Evolutionary conservation across 2,113 vertebrate genomes (phyloP).

Genomic region (Bubo scandiacus): DNA sequence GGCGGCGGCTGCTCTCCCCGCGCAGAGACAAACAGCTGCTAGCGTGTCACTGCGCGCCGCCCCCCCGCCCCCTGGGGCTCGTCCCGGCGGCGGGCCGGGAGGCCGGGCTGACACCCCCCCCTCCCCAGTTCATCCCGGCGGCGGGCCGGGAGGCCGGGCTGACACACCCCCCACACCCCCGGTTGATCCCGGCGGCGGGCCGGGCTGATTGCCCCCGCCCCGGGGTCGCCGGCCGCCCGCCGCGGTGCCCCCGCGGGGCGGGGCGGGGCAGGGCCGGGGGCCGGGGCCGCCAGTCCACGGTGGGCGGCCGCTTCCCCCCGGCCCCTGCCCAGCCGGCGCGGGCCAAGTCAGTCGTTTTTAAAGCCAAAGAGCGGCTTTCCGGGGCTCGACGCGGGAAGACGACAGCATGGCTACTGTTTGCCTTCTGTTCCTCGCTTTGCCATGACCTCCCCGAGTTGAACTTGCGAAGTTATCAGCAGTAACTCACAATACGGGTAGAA

Average conservation of each 20-base stretch:
- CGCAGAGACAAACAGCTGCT: neutral
- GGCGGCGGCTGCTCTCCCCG: neutral
- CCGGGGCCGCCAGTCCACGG: no score
- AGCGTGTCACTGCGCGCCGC: neutral
- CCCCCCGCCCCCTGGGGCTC: neutral
- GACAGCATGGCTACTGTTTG: neutral
- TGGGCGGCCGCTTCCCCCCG: neutral
- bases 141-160: neutral
- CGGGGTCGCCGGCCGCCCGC: neutral
- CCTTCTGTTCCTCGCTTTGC: neutral
- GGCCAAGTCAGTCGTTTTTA: accelerated
- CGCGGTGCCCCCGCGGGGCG: no score
- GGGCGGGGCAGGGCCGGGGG: neutral
- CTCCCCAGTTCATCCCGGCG: neutral
- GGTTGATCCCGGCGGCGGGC: neutral
- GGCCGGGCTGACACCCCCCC: neutral
- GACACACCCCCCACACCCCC: neutral
- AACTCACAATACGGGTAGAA: accelerated
- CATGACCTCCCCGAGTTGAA: accelerated
- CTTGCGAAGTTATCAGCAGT: accelerated
- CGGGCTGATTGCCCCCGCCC: neutral
- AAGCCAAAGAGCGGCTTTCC: neutral
- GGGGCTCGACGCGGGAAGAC: accelerated
- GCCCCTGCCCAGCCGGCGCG: no score
- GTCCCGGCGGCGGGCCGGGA: neutral